Evolutionary conservation across 2,797 vertebrate species (phyloP).

Genomic region (Anguilla marmorata): DNA sequence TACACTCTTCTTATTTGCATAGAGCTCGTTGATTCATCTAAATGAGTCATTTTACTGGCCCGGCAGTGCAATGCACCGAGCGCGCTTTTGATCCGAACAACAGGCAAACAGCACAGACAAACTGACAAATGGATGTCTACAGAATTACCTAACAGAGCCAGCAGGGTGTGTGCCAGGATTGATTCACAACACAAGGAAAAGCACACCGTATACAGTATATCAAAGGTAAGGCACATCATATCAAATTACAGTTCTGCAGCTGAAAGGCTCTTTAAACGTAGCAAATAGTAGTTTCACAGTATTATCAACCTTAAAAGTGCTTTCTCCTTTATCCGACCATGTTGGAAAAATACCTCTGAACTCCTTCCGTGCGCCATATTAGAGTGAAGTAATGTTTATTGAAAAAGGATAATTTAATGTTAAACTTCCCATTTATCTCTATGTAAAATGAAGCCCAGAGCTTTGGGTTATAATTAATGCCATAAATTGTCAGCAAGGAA

Average conservation of each 20-base stretch:
- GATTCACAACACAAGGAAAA: not conserved
- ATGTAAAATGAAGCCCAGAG: not conserved
- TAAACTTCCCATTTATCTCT: no score
- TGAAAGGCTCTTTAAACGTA: not conserved
- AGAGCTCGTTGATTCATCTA: not conserved
- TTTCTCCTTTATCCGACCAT: not conserved
- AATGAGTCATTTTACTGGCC: not conserved
- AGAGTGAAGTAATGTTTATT: not conserved
- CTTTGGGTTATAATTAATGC: not conserved
- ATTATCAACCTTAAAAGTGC: not conserved
- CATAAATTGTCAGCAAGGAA: not conserved
- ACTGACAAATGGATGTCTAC: not conserved
- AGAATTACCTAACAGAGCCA: slow-evolving; percentile 12
- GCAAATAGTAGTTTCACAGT: not conserved
- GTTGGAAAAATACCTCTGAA: not conserved
- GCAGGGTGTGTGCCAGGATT: not conserved
- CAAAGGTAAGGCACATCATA: not conserved
- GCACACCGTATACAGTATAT: not conserved
- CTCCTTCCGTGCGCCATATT: not conserved
- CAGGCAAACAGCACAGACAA: not conserved
- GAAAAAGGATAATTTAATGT: not conserved
- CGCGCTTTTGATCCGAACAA: not conserved
- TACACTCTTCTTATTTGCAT: not conserved
- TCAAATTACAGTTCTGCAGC: not conserved
- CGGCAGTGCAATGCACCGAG: not conserved